phyloP scores from a whole-genome alignment of 2,888 invertebrate genomes.

The Calameuta idolon region DNA sequence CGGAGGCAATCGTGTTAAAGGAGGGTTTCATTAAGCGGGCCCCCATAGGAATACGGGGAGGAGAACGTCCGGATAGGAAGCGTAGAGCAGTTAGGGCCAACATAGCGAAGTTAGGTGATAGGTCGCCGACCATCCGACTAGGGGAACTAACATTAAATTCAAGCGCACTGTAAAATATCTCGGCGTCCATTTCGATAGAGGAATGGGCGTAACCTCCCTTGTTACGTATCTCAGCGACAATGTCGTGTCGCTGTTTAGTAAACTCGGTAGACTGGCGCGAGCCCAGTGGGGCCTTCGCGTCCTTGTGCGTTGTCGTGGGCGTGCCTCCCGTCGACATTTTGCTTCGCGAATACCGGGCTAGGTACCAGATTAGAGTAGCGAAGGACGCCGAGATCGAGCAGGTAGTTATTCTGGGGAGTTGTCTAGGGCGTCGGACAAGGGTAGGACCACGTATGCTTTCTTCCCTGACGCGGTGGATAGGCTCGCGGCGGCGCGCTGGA shows the following conservation, averaged over 20 bases:
- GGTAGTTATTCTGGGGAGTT: not conserved
- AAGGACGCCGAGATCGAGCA: not conserved
- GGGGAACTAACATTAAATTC: not conserved
- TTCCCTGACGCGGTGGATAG: not conserved
- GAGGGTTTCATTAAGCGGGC: too few relatives aligned
- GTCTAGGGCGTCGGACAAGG: not conserved
- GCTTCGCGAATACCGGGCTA: not conserved
- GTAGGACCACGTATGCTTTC: not conserved
- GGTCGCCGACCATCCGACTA: not conserved
- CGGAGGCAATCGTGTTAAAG: too few relatives aligned
- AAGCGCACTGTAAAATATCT: slow-evolving; percentile 9
- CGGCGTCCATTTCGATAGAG: slow-evolving; percentile 7
- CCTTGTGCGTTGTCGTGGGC: too few relatives aligned
- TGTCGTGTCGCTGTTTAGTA: slow-evolving; percentile 10
- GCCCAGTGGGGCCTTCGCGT: slow-evolving; percentile 14
- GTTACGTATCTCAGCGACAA: slow-evolving; percentile 5
- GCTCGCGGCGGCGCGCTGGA: not conserved
- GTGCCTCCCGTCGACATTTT: not conserved
- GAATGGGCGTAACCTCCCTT: not conserved
- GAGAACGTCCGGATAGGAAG: slow-evolving; percentile 13
- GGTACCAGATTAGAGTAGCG: not conserved
- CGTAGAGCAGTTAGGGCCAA: slow-evolving; percentile 14
- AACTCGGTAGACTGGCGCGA: slow-evolving; percentile 7
- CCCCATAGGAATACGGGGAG: slow-evolving; percentile 2
- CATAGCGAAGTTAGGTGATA: not conserved